Percentiles rank a stretch among this genome's conserved stretches.
Conservation (phyloP, 2,113 vertebrate genomes). For the Trogon surrucura region DNA sequence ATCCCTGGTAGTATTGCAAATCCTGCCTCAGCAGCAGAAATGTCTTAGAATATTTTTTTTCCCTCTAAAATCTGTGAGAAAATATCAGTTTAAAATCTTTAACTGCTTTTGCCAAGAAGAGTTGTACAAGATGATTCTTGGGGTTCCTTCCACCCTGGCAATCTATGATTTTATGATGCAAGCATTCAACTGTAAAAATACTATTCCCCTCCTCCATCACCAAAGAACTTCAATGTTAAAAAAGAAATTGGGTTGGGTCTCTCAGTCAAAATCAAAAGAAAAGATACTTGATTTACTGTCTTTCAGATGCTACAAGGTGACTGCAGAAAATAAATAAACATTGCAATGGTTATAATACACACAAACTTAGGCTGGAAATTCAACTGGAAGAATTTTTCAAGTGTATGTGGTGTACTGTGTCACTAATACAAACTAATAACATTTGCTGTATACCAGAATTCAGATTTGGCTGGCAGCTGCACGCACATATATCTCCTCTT, state of each 20-base stretch:
- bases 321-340: background rate
- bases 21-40: slow-evolving; percentile 30
- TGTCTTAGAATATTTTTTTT: background rate
- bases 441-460: background rate
- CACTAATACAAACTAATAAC: background rate
- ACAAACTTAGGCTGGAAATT: background rate
- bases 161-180: background rate
- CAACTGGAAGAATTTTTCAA: background rate
- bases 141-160: background rate
- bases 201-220: background rate
- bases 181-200: background rate
- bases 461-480: background rate
- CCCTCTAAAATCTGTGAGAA: background rate
- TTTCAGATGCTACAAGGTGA: background rate
- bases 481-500: background rate
- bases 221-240: background rate
- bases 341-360: background rate
- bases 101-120: background rate
- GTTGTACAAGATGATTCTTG: background rate
- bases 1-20: slow-evolving; percentile 24
- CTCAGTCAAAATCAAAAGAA: background rate
- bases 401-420: background rate
- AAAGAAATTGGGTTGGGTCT: background rate
- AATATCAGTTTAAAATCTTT: background rate
- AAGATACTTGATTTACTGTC: background rate